phyloP scores from a whole-genome alignment of 1,140 invertebrate species.

The Brachionus paranguensis region DNA sequence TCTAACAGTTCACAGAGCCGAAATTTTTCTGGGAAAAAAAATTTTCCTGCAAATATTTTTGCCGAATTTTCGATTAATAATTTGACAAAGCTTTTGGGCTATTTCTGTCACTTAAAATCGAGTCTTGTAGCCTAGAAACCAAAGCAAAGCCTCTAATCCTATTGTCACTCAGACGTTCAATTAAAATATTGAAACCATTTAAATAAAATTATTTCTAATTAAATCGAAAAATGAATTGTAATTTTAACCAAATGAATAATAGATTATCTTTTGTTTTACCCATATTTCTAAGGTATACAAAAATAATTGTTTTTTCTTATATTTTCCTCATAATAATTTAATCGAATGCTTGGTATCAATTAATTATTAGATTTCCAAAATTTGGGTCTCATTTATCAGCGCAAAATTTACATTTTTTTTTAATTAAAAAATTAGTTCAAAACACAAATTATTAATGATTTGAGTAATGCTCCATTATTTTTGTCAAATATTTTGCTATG shows the following conservation, averaged over 20 bases:
- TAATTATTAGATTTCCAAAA: neutral
- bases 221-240: neutral
- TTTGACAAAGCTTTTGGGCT: no score
- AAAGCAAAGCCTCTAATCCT: neutral
- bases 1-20: no score
- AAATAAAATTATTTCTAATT: neutral
- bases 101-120: neutral
- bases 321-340: neutral
- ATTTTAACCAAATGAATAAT: neutral
- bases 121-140: neutral
- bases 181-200: neutral
- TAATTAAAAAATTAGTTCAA: neutral
- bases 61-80: neutral
- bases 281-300: neutral
- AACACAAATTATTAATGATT: neutral
- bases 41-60: no score
- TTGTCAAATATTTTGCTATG: neutral
- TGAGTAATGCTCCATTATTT: neutral
- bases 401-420: neutral
- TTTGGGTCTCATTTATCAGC: neutral
- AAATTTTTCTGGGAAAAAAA: no score
- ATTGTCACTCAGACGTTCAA: neutral
- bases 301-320: neutral
- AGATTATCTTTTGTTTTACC: neutral
- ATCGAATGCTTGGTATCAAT: neutral